Evolutionary conservation across 2,113 vertebrate genomes (phyloP), one percentile per base, ranked within the genome.

Genomic region (Dasyurus viverrinus): DNA sequence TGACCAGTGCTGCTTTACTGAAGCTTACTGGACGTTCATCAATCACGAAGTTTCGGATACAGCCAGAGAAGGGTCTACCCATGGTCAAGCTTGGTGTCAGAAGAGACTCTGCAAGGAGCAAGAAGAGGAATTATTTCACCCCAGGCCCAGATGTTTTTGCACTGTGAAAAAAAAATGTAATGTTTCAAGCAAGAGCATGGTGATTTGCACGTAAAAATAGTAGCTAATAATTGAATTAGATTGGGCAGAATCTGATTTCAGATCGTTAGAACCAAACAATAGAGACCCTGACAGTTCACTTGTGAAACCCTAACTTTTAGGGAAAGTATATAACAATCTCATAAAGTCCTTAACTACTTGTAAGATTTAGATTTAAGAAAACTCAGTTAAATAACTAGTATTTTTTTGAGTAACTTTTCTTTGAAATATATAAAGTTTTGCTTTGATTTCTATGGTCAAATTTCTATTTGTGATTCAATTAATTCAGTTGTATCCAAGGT

Each of bases 21-120:
- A 99, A 99, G 98, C 98, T 99, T 92, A 99, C 99, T 30, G 96
- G 97, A 90, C 97, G 99, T 95, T 99, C 98, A 27, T 99, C 99
- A 96, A 99, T 98, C 97, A 98, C 98, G 97, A 99, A 98, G 97
- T 99, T 99, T 96, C 99, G 99, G 98, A 99, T 98, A 89, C 99
- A 99, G 97, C 99, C 99, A 55, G 99, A 98, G 93, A 99, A 99
- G 68, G 99, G 98, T 91, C 98, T 99, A 93, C 97, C 98, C 91
- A 98, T 99, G 46, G 97, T 98, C 96, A 99, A 91, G 53, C 96
- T 98, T 89, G 98, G 98, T 91, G 99, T 99, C 92, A 99, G 98
- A 26, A 99, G 97, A 48, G 98, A 98, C 93, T 99, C 99, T 99
- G 98, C 26, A 97, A 97, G 93, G 95, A 97, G 47, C 97, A n/a